Conservation (phyloP, 2,888 invertebrate species). For the Microplitis deprimator region DNA sequence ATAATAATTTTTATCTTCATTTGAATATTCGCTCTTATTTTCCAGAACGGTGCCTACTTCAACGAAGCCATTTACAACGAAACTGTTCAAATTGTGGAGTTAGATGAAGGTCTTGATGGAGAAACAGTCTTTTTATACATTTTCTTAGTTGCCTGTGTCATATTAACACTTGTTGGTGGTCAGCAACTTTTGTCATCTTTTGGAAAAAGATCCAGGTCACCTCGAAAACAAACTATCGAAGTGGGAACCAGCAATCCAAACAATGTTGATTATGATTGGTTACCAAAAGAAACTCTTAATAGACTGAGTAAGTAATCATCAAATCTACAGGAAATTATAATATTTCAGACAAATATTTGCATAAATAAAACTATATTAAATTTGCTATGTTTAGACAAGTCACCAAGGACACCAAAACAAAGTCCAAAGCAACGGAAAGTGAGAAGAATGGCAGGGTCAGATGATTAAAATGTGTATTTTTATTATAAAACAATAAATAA, state of each 20-base stretch:
- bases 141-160: constrained; percentile 91
- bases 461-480: constrained; percentile 72
- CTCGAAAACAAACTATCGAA: constrained; percentile 81
- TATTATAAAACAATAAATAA: background rate
- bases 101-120: constrained; percentile 97
- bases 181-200: constrained; percentile 91
- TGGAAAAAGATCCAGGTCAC: constrained; percentile 80
- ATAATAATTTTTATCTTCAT: background rate
- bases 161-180: constrained; percentile 88
- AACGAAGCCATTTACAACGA: constrained; percentile 98
- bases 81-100: constrained; percentile 94
- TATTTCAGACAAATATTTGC: constrained; percentile 8
- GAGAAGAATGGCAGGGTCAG: constrained; percentile 82
- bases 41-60: constrained; percentile 77
- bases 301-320: constrained; percentile 81
- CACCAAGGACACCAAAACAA: constrained; percentile 77
- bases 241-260: constrained; percentile 91
- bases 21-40: background rate
- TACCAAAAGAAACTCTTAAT: constrained; percentile 91
- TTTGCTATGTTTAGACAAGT: constrained; percentile 77
- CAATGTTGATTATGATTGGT: constrained; percentile 98
- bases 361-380: constrained; percentile 26
- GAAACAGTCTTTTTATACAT: constrained; percentile 99
- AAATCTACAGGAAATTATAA: background rate
- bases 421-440: constrained; percentile 86